Conservation (phyloP, 2,797 vertebrate genomes). For the Onychomys arenicola region DNA sequence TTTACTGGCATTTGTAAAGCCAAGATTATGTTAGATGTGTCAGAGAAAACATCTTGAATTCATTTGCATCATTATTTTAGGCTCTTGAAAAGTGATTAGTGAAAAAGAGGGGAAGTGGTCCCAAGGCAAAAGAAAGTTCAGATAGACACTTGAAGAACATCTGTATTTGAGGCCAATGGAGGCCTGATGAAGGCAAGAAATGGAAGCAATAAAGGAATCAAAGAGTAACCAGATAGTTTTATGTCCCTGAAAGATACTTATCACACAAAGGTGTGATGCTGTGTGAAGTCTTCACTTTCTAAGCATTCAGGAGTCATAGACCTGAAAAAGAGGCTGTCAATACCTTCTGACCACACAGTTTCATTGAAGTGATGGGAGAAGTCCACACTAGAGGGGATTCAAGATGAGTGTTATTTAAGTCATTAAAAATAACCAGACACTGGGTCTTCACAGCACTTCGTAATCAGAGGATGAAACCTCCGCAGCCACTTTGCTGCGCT, state of each 20-base stretch:
- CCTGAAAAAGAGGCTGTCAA: not conserved
- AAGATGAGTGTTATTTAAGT: not conserved
- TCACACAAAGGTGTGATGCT: not conserved
- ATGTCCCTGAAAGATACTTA: not conserved
- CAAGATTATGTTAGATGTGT: not conserved
- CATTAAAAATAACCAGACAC: not conserved
- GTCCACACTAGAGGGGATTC: not conserved
- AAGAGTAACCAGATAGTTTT: not conserved
- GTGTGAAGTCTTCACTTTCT: not conserved
- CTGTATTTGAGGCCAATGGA: not conserved
- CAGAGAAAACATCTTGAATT: not conserved
- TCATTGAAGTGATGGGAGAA: not conserved
- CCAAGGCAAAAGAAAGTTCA: constrained; percentile 17
- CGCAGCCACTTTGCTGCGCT: constrained; percentile 22
- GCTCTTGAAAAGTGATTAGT: not conserved
- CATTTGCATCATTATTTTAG: not conserved
- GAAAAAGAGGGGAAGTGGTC: not conserved
- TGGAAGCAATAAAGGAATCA: not conserved
- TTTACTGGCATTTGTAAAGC: not conserved
- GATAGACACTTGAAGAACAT: not conserved
- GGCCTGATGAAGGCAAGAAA: not conserved
- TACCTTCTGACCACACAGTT: not conserved
- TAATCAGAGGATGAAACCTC: constrained; percentile 28
- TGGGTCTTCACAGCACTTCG: not conserved
- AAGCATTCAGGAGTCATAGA: not conserved